Percentiles rank a stretch among this genome's conserved stretches.
Conservation (phyloP, 2,797 vertebrate genomes). For the Diplodus puntazzo region DNA sequence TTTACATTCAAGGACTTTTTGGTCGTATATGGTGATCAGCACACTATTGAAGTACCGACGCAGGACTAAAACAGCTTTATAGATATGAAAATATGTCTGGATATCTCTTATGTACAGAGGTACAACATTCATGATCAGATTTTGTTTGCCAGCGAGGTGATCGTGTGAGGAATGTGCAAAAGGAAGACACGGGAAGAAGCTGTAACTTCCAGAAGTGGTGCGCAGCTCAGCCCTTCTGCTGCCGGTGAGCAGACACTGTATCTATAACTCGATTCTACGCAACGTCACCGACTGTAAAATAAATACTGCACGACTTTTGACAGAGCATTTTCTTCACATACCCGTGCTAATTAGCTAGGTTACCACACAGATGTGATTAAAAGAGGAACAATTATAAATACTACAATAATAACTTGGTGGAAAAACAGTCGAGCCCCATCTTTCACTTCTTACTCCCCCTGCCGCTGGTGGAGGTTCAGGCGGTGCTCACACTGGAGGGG, state of each 20-base stretch:
- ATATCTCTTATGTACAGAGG: slow-evolving; percentile 49
- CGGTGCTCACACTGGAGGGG: slow-evolving; percentile 69
- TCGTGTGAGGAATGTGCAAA: slow-evolving; percentile 26
- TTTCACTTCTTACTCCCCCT: slow-evolving; percentile 16
- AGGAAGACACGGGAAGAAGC: slow-evolving; percentile 53
- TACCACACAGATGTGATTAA: background rate
- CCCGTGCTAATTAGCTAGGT: background rate
- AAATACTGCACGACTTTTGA: slow-evolving; percentile 21
- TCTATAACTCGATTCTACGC: slow-evolving; percentile 18
- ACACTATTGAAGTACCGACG: slow-evolving; percentile 25
- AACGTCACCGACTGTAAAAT: slow-evolving; percentile 23
- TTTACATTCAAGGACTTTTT: slow-evolving; percentile 64
- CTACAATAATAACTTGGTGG: slow-evolving; percentile 21
- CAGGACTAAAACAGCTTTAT: slow-evolving; percentile 2
- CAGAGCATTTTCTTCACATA: slow-evolving; percentile 4
- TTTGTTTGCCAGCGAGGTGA: background rate
- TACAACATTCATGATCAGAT: slow-evolving; percentile 5
- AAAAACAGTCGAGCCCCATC: slow-evolving; percentile 13
- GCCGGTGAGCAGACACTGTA: slow-evolving; percentile 29
- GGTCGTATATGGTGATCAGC: slow-evolving; percentile 22
- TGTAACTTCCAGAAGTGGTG: background rate
- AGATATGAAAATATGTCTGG: slow-evolving; percentile 66
- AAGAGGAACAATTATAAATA: slow-evolving; percentile 9
- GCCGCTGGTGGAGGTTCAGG: slow-evolving; percentile 58
- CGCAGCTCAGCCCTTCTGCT: slow-evolving; percentile 19